phyloP scores from a whole-genome alignment of 92 coral and sea anemone genomes.

The Porites cylindrica region DNA sequence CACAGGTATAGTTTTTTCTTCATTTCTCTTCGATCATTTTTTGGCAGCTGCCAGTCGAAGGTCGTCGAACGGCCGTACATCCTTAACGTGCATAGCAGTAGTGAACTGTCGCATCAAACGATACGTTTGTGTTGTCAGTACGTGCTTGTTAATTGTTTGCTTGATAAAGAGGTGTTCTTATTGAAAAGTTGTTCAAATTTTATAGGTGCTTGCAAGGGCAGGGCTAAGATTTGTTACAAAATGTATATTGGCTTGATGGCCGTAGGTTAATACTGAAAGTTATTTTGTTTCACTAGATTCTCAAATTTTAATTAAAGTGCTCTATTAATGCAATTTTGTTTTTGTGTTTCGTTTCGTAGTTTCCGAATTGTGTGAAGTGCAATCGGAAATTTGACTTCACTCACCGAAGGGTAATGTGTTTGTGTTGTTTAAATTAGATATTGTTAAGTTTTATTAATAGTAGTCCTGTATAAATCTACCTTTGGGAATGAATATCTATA shows the following conservation, averaged over 20 bases:
- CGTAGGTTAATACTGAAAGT: no score
- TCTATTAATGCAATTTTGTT: not conserved
- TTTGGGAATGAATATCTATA: no score
- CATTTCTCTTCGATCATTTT: not conserved
- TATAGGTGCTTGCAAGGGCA: not conserved
- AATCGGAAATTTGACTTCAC: constrained; percentile 93
- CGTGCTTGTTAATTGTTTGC: not conserved
- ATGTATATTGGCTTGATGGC: not conserved
- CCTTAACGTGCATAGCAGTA: no score
- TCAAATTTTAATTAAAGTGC: not conserved
- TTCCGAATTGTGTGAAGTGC: constrained; percentile 95
- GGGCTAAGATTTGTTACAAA: not conserved
- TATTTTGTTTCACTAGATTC: no score
- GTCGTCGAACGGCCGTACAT: no score
- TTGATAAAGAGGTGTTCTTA: not conserved
- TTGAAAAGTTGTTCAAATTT: not conserved
- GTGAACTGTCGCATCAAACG: not conserved
- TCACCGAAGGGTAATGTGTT: constrained; percentile 87
- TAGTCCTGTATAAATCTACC: no score
- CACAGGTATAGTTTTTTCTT: constrained; percentile 65
- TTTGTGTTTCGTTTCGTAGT: constrained; percentile 63
- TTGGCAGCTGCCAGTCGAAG: not conserved
- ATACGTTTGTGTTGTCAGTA: not conserved
- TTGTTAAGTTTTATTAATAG: not conserved
- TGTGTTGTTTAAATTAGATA: not conserved